Percentiles rank a stretch among this genome's conserved stretches.
Conservation (phyloP, 2,888 invertebrate species). For the Eupithecia tripunctaria region DNA sequence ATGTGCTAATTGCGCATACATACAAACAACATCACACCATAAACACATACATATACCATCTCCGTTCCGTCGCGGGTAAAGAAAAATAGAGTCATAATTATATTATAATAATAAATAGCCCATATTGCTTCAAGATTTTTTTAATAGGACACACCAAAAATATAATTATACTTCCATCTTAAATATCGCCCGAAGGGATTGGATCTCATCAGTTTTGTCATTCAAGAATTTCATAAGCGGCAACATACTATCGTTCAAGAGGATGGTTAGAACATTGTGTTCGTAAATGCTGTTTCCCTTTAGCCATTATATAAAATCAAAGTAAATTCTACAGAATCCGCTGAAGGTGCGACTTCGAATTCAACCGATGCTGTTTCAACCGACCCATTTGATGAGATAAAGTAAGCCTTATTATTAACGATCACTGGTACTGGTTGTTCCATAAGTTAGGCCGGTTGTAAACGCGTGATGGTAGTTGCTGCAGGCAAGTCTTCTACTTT, state of each 20-base stretch:
- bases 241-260: constrained; percentile 36
- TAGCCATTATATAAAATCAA: constrained; percentile 64
- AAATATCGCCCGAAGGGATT: constrained; percentile 49
- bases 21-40: no score
- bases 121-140: background rate
- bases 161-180: background rate
- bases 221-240: constrained; percentile 52
- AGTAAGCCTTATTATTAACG: constrained; percentile 54
- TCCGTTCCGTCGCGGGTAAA: no score
- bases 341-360: constrained; percentile 58
- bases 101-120: background rate
- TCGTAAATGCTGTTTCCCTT: constrained; percentile 70
- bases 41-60: no score
- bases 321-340: constrained; percentile 60
- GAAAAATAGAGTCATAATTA: no score
- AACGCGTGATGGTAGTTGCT: constrained; percentile 50
- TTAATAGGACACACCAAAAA: background rate
- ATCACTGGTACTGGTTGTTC: constrained; percentile 57
- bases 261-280: constrained; percentile 59
- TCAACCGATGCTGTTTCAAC: constrained; percentile 49
- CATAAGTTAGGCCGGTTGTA: constrained; percentile 60
- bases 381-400: constrained; percentile 59
- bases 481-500: constrained; percentile 63
- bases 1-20: no score
- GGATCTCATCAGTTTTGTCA: constrained; percentile 51